phyloP scores from a whole-genome alignment of 2,888 invertebrate genomes.

The Cremastinae sp. region DNA sequence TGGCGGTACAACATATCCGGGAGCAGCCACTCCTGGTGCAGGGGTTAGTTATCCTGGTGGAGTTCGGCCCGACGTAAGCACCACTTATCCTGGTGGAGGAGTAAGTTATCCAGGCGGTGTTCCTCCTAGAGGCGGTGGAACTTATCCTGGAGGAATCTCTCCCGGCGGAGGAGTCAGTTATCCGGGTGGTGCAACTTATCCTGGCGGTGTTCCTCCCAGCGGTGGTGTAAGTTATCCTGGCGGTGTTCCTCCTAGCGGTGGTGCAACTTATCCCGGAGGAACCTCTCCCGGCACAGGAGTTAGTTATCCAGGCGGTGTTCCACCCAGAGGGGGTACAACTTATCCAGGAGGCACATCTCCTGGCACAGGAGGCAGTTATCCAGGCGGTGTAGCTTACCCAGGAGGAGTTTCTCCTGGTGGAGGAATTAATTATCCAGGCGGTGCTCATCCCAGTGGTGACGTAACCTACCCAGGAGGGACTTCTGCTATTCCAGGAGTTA shows the following conservation, averaged over 20 bases:
- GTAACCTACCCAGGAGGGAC: conserved; percentile 16
- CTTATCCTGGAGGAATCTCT: conserved; percentile 37
- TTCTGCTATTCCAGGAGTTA: no score
- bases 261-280: conserved; percentile 17
- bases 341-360: conserved; percentile 49
- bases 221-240: conserved; percentile 54
- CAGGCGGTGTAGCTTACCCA: conserved; percentile 54
- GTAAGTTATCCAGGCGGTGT: conserved; percentile 55
- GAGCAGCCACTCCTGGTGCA: no score
- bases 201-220: conserved; percentile 47
- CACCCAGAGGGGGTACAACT: conserved; percentile 38
- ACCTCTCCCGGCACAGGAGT: no score
- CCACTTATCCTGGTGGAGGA: no score
- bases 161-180: conserved; percentile 17
- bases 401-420: conserved; percentile 44
- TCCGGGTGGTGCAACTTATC: conserved; percentile 47
- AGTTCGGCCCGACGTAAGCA: no score
- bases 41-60: conserved; percentile 61
- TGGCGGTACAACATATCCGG: conserved; percentile 29
- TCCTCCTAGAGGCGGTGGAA: conserved; percentile 42
- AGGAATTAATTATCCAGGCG: conserved; percentile 53
- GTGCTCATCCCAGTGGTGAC: conserved; percentile 41
- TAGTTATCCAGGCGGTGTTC: conserved; percentile 41
- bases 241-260: conserved; percentile 41
- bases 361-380: conserved; percentile 1